Conservation (phyloP, 2,888 invertebrate genomes). For the Oscheius sp. region DNA sequence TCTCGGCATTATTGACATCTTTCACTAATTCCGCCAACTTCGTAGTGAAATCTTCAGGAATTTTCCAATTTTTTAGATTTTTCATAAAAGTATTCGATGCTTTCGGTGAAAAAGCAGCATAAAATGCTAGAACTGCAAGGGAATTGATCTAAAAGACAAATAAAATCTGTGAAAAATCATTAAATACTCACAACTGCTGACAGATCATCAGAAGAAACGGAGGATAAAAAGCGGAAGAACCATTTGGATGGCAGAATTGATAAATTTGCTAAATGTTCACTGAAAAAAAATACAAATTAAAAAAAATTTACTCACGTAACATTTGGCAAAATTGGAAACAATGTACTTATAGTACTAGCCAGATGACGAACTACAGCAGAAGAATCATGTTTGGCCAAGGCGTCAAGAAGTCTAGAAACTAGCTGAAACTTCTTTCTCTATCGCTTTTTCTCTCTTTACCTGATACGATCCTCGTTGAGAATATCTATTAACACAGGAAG, state of each 20-base stretch:
- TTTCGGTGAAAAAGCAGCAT: slow-evolving; percentile 32
- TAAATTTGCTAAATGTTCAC: not conserved
- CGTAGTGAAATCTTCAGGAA: not conserved
- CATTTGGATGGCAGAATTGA: slow-evolving; percentile 24
- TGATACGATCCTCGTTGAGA: slow-evolving; percentile 39
- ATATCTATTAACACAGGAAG: slow-evolving; percentile 35
- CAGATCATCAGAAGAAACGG: not conserved
- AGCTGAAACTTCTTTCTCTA: slow-evolving; percentile 35
- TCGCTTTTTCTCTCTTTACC: too few relatives aligned
- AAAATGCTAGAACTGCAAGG: slow-evolving; percentile 36
- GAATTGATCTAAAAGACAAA: slow-evolving; percentile 25
- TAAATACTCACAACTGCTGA: not conserved
- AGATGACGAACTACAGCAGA: slow-evolving; percentile 35
- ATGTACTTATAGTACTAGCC: slow-evolving; percentile 19
- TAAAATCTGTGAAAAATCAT: not conserved
- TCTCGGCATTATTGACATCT: slow-evolving; percentile 25
- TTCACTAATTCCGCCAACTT: slow-evolving; percentile 17
- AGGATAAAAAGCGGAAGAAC: slow-evolving; percentile 23
- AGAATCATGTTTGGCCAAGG: slow-evolving; percentile 40
- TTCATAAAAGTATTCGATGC: slow-evolving; percentile 26
- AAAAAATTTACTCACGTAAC: not conserved
- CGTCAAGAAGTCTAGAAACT: slow-evolving; percentile 35
- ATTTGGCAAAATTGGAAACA: slow-evolving; percentile 30
- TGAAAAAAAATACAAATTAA: not conserved
- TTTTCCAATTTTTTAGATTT: slow-evolving; percentile 26